phyloP scores from a whole-genome alignment of 2,113 vertebrate genomes.

The Etheostoma spectabile region DNA sequence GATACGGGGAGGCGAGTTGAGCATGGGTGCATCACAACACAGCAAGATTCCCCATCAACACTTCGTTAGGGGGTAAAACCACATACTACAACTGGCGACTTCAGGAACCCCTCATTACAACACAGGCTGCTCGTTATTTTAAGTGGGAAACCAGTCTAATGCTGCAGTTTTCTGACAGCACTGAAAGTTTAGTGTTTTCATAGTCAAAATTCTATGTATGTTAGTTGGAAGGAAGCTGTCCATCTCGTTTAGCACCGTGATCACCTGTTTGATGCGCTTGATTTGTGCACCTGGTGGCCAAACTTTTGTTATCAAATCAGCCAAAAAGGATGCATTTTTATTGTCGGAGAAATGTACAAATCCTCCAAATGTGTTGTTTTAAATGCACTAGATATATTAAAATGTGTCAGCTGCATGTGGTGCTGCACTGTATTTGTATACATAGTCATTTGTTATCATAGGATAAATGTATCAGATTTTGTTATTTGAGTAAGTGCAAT shows the following conservation, averaged over 20 bases:
- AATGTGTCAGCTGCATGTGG: not conserved
- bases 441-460: no score
- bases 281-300: not conserved
- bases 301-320: not conserved
- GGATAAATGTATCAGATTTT: not conserved
- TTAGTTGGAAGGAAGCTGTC: not conserved
- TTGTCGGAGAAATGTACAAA: not conserved
- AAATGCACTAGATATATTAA: not conserved
- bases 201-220: not conserved
- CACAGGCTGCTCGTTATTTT: constrained; percentile 35
- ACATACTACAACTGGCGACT: not conserved
- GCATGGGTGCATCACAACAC: no score
- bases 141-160: not conserved
- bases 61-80: not conserved
- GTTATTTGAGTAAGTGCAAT: not conserved
- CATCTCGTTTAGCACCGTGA: not conserved
- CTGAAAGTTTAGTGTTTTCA: not conserved
- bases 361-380: not conserved
- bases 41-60: no score
- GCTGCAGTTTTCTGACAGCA: constrained; percentile 11
- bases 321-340: not conserved
- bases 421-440: not conserved
- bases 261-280: not conserved
- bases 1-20: not conserved
- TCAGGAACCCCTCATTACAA: constrained; percentile 33